Conservation (phyloP, 2,888 invertebrate species). For the Matsumyia berberina region DNA sequence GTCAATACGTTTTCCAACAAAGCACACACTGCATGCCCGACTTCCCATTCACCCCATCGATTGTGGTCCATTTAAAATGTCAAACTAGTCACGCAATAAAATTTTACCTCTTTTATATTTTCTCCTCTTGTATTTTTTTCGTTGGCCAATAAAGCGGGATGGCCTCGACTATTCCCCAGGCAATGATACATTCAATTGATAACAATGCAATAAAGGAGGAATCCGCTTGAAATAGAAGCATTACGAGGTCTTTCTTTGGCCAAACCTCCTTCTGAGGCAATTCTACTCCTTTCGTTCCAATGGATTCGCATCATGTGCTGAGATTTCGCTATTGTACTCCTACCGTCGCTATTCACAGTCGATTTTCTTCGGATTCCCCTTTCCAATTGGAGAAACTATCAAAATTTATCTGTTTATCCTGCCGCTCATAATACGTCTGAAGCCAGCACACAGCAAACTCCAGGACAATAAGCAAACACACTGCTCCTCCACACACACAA, state of each 20-base stretch:
- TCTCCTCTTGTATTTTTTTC: too few species aligned
- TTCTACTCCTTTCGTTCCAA: background rate
- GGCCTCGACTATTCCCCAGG: too few species aligned
- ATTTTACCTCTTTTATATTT: background rate
- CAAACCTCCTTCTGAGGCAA: background rate
- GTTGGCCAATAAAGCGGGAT: background rate
- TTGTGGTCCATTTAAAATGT: background rate
- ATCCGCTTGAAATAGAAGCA: background rate
- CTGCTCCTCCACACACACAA: too few species aligned
- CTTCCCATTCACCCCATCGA: background rate
- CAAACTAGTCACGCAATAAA: background rate
- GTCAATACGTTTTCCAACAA: constrained; percentile 2
- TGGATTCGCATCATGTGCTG: background rate
- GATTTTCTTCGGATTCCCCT: too few species aligned
- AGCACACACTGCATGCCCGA: background rate
- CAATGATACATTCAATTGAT: background rate
- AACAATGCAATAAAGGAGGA: background rate
- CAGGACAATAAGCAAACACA: too few species aligned
- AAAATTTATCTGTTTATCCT: too few species aligned
- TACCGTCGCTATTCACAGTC: too few species aligned
- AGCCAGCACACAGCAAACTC: too few species aligned
- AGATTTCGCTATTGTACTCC: too few species aligned
- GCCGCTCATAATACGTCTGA: too few species aligned
- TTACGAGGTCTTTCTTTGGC: too few species aligned
- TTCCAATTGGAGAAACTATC: too few species aligned